Base-by-base conservation (phyloP, 2,797 vertebrate genomes). In the Hydrolagus colliei region DNA sequence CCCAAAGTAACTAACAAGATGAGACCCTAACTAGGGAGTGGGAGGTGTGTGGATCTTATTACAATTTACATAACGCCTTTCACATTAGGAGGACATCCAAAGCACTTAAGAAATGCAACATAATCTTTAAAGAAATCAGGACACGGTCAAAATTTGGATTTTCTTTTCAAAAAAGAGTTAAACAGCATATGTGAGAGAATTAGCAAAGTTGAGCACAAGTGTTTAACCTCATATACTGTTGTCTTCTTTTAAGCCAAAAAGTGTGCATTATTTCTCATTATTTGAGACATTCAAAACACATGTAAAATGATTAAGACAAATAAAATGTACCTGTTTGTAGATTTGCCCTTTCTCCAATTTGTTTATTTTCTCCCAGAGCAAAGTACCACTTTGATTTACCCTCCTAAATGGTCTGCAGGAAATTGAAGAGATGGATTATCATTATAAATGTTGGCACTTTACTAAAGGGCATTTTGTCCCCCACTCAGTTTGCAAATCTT, bases 361-460 rank as follows among this genome's bases (percentile, higher is more conserved):
- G 92, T 98, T 94, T 90, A 99, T 99, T 91, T 96, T 94, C 92
- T 99, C 97, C 98, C 98, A 99, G 52, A 98, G 94, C 89, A 99
- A 88, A 12, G 96, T 95, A 1, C 97, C 98, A 90, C 94, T 96
- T 90, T 98, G 95, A 61, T 96, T 98, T 90, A 98, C 95, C 86
- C 96, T 96, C 74, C 98, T 95, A 92, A 99, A 99, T 0, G 98
- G 98, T 89, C 98, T 99, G 85, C 65, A 88, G 9, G 62, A 62
- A 75, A 68, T 72, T 86, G 41, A 27, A 4, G n/a, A 8, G 41
- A 52, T 2, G 41, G 52, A 71, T 16, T 13, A 41, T 41, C 18
- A 52, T 41, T 1, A 20, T 18, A 68, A 52, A 10, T 71, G 35
- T 32, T 32, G 8, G 18, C 35, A 20, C 79, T 7, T 63, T n/a